A percentile compares a stretch with the other conserved stretches of the same genome.
Conservation (phyloP, 2,888 invertebrate species). For the Ectemnius continuus region DNA sequence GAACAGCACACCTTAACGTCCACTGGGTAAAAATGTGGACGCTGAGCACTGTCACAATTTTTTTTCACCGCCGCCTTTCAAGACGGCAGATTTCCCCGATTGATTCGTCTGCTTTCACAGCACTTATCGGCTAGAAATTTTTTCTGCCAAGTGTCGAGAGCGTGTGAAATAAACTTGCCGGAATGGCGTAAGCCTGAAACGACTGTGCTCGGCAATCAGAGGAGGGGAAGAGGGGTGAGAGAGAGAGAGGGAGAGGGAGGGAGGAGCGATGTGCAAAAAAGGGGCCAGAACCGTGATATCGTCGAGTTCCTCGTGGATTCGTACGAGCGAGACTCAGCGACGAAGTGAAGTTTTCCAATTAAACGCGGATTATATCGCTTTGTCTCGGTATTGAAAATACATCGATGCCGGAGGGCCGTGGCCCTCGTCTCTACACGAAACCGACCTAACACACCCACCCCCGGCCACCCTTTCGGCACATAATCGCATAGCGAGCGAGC, state of each 20-base stretch:
- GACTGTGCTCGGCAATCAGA: no score
- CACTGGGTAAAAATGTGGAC: constrained; percentile 38
- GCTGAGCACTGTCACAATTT: constrained; percentile 47
- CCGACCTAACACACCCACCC: constrained; percentile 6
- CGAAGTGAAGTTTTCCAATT: constrained; percentile 76
- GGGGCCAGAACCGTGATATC: constrained; percentile 43
- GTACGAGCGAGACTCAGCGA: constrained; percentile 61
- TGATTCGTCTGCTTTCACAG: not conserved
- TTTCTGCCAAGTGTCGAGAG: not conserved
- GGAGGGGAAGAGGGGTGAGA: constrained; percentile 1
- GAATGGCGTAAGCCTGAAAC: constrained; percentile 25
- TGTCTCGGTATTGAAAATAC: constrained; percentile 73
- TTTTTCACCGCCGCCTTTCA: no score
- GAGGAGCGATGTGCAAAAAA: constrained; percentile 1
- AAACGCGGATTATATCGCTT: constrained; percentile 77
- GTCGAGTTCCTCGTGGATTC: constrained; percentile 61
- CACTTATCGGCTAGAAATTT: not conserved
- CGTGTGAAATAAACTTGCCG: not conserved
- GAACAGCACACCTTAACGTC: constrained; percentile 1
- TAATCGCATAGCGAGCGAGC: constrained; percentile 51
- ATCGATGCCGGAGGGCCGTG: constrained; percentile 59
- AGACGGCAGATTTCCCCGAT: no score
- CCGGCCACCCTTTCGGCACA: constrained; percentile 46
- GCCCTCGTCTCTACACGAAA: constrained; percentile 35
- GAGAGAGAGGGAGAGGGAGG: constrained; percentile 19